phyloP scores from a whole-genome alignment of 2,797 vertebrate genomes.

The Picus viridis region DNA sequence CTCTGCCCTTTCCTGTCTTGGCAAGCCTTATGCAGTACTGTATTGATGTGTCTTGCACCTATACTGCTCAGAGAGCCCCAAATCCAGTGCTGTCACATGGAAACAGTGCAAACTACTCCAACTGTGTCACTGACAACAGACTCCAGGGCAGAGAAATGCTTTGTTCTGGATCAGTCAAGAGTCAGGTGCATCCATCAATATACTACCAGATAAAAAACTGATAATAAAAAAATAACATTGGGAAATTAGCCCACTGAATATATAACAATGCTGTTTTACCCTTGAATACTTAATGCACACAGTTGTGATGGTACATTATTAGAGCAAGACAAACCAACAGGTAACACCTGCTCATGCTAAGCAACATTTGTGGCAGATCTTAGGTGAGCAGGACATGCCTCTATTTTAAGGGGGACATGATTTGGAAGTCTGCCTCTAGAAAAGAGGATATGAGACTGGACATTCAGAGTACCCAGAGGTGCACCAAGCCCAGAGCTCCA shows the following conservation, averaged over 20 bases:
- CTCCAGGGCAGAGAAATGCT: neutral
- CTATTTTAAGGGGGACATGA: neutral
- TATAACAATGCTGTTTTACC: neutral
- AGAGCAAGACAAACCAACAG: neutral
- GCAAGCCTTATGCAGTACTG: neutral
- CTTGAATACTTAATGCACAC: neutral
- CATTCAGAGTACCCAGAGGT: neutral
- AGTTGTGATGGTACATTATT: neutral
- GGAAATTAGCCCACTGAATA: neutral
- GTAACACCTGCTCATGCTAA: neutral
- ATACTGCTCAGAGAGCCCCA: neutral
- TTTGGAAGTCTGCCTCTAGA: neutral
- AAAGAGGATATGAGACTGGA: neutral
- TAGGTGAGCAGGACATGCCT: neutral
- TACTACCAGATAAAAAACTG: neutral
- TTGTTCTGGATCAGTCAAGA: neutral
- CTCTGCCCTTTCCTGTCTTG: neutral
- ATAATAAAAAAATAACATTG: neutral
- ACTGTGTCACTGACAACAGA: neutral
- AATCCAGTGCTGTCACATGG: rapidly evolving
- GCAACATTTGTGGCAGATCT: neutral
- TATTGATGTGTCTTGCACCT: neutral
- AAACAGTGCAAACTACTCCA: neutral
- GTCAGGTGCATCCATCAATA: neutral
- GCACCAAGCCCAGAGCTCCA: neutral